Base-by-base conservation (phyloP, 2,888 invertebrate species). In the Listrodromus nycthemerus region DNA sequence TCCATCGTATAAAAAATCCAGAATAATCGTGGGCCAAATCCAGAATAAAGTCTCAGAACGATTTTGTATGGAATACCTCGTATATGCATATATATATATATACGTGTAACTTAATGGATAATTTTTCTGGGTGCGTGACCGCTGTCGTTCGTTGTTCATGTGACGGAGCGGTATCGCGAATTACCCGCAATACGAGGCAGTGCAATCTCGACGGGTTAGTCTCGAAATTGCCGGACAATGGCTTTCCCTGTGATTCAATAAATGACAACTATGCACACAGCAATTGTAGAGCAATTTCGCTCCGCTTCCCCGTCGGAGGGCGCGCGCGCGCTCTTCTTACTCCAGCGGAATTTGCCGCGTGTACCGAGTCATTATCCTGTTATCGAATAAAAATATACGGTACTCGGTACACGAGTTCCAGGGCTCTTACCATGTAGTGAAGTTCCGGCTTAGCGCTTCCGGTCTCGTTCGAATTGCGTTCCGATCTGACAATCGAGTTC, bases 391-490 rank as follows among this genome's bases (percentile, higher is more conserved):
- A 67, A 33, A 74, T 55, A 71, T 24, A 67, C 63, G 58, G 8
- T 45, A 63, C 71, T 16, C 71, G 24, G 10, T 55, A 71, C 52
- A 52, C 66, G 45, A 19, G 21, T 21, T 21, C 8, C 21, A 5
- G 19, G 3, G 19, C 37, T 88, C 93, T 94, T 91, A 94, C 94
- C 94, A 94, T 93, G 89, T 94, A 94, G 90, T 94, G 94, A 66
- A 94, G 91, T 87, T 93, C 94, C 13, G 85, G 86, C 50, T 77
- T 82, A 1, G 33, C 27, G 21, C 55, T 65, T 61, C 77, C 79
- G 65, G 83, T 91, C 84, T 83, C 70, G 45, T 80, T 37, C 41
- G 80, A 63, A 65, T 63, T 8, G 7, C 37, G 37, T 58, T 69
- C 16, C 16, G 33, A 19, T 19, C 24, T 70, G 7, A 24, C 24